Evolutionary conservation across 2,113 vertebrate genomes (phyloP).

Genomic region (Chroicocephalus ridibundus): DNA sequence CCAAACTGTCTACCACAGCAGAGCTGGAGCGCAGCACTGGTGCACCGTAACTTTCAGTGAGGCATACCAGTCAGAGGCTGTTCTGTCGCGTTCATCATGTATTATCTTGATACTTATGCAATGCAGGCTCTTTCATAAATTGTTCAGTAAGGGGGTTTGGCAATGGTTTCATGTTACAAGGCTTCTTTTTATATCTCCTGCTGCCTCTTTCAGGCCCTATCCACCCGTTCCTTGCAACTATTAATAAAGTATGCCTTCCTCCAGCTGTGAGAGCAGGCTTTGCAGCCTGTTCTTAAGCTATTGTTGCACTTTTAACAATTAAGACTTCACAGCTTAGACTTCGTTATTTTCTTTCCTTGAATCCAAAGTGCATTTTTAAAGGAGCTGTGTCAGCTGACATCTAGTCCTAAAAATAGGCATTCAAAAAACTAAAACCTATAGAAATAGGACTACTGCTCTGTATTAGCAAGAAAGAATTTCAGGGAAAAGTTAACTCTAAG

Average conservation of each 20-base stretch:
- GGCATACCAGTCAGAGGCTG: neutral
- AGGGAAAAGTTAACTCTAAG: neutral
- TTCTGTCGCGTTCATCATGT: fast-evolving
- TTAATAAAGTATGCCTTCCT: slow-evolving; percentile 46
- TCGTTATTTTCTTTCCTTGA: neutral
- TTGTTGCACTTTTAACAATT: slow-evolving; percentile 37
- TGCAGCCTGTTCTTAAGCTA: slow-evolving; percentile 11
- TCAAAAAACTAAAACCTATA: neutral
- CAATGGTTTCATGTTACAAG: neutral
- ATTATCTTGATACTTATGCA: neutral
- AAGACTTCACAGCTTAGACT: slow-evolving; percentile 2
- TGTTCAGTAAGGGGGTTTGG: neutral
- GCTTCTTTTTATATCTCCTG: neutral
- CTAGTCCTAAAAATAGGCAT: slow-evolving; percentile 2
- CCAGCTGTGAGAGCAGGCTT: slow-evolving; percentile 21
- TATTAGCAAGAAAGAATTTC: neutral
- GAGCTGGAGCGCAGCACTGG: neutral
- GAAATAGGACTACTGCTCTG: neutral
- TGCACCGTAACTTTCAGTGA: neutral
- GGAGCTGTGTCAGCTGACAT: neutral
- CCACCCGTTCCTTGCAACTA: slow-evolving; percentile 1
- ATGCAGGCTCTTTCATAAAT: neutral
- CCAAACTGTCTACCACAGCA: neutral
- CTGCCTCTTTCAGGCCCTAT: neutral
- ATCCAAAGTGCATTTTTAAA: slow-evolving; percentile 23